Evolutionary conservation across 2,888 invertebrate genomes (phyloP), one percentile per base, ranked within the genome.

Genomic region (Mycalesis mineus): DNA sequence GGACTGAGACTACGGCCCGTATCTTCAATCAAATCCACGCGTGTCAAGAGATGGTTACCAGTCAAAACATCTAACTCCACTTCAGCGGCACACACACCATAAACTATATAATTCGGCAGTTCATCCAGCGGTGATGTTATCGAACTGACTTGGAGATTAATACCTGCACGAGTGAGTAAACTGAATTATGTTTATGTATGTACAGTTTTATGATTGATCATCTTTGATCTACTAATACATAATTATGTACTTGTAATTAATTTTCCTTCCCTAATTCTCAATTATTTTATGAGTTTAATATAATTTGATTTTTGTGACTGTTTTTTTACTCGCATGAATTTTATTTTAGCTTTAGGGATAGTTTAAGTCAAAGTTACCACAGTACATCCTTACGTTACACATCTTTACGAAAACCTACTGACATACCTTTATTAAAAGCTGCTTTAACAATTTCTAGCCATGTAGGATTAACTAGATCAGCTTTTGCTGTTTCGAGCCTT

Each of bases 21-120:
- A 69, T 94, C 94, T 68, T 94, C 93, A 1, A 93, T 66, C 28
- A 95, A 68, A 72, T 95, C 94, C 0, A 92, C 92, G 22, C 94
- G 80, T 0, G 72, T 69, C 31, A 93, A 69, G 57, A 91, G 75
- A 63, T 92, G 91, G 66, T 91, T 91, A 0, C 95, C 95, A 0
- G 94, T 95, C 42, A 95, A 77, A 6, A 94, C 82, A 70, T 95
- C 95, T 0, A 95, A 73, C 69, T 94, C 93, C 0, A 95, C 91
- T 77, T 95, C 95, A 0, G 90, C 78, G 0, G 91, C 85, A 48
- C 91, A 88, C 0, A 90, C 87, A 5, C 93, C 94, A 71, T 92
- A 93, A 42, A 94, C 89, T 1, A 72, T 68, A 70, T 95, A 95
- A 50, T 60, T 66, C 11, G 63, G 58, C 0, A 84, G 67, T 0